Evolutionary conservation across 2,797 vertebrate species (phyloP), one percentile per base, ranked within the genome.

Genomic region (Characodon lateralis): DNA sequence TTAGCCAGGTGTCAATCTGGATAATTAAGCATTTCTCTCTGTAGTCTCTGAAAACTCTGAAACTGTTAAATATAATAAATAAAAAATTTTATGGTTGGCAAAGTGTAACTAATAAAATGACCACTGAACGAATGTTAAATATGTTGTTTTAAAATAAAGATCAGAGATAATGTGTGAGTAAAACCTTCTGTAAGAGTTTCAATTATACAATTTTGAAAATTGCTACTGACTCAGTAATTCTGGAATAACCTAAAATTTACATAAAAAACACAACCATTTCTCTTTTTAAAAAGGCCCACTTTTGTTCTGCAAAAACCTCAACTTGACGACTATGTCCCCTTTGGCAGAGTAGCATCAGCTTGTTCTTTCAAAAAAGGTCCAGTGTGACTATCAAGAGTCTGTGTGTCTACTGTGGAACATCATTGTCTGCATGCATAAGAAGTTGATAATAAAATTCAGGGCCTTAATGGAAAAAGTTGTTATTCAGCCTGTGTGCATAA

Each of bases 401-500:
- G 73, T 39, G 43, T 43, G 26, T 70, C 48, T 84, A 31, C 82
- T 71, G 77, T 9, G 39, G 26, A 80, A 71, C n/a, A 68, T 69
- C 78, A 22, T n/a, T 59, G 70, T 73, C 75, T 76, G 78, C 53
- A 71, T 86, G 84, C 83, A 53, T 86, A 87, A 90, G 58, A 85
- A 71, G 63, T 70, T 82, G 70, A 79, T 86, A 78, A 89, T 87
- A 72, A 82, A 81, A 91, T 88, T 81, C 74, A 72, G 56, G 22
- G 24, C 58, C 84, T 82, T 80, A 41, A 70, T 61, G 73, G 73
- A 83, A 80, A 66, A 55, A 76, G n/a, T 51, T 72, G 71, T 85
- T 80, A 77, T 71, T 68, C 76, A 77, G 83, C 43, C 41, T 76
- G 35, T 70, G 41, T 6, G 31, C 65, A 35, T 80, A 73, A 80